Evolutionary conservation across 2,888 invertebrate genomes (phyloP).

Genomic region (Nymphalis c-album): DNA sequence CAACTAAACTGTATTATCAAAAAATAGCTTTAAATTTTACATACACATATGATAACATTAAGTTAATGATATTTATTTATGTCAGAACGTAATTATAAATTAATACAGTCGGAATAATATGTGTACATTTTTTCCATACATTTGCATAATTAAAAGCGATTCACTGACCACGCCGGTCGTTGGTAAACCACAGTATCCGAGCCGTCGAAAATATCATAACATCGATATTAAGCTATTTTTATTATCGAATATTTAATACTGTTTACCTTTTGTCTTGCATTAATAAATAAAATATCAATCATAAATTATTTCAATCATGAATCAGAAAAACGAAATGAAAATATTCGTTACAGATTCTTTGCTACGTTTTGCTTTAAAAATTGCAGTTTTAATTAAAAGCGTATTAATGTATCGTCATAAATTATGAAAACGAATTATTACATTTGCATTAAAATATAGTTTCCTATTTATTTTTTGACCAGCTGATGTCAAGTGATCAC

Average conservation of each 20-base stretch:
- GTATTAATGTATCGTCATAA: too few species aligned
- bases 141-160: slow-evolving; percentile 26
- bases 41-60: slow-evolving; percentile 13
- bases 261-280: not conserved
- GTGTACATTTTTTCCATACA: slow-evolving; percentile 20
- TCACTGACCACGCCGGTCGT: slow-evolving; percentile 19
- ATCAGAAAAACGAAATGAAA: too few species aligned
- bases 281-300: not conserved
- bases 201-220: slow-evolving; percentile 11
- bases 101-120: slow-evolving; percentile 16
- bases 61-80: slow-evolving; percentile 13
- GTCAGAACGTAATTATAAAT: slow-evolving; percentile 12
- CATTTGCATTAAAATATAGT: too few species aligned
- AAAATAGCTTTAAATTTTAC: slow-evolving; percentile 11
- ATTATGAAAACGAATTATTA: too few species aligned
- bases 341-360: too few species aligned
- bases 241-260: not conserved
- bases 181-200: slow-evolving; percentile 21
- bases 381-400: too few species aligned
- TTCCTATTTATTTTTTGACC: too few species aligned
- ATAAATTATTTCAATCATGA: not conserved
- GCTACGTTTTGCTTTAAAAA: too few species aligned
- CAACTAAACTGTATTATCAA: slow-evolving; percentile 4
- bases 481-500: too few species aligned
- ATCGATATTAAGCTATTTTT: slow-evolving; percentile 4